Evolutionary conservation across 1,140 invertebrate genomes (phyloP), one percentile per base, ranked within the genome.

Genomic region (Drosophila lini): DNA sequence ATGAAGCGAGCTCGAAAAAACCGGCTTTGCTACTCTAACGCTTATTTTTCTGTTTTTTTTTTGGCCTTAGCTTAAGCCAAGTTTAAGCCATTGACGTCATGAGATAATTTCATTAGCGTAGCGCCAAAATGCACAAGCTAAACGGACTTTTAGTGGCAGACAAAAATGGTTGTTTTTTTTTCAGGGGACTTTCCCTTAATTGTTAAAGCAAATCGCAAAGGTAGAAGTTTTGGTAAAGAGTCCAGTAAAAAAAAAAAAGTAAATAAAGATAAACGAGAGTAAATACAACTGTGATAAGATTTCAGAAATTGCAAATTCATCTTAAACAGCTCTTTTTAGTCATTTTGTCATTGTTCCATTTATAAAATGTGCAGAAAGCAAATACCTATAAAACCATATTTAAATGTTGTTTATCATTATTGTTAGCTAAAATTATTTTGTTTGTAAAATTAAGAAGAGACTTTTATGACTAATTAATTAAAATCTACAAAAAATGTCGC

Each of bases 1-100:
- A 63, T 34, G 74, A 68, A 76, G 31, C 70, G 52, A 75, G 52
- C 47, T 57, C 57, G 8, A 25, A 28, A 83, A 85, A 85, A 77
- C 80, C 76, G 80, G 83, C 74, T 81, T 78, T 45, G 68, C 70
- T 32, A 68, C 67, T 65, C 32, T n/a, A 47, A 31, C n/a, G 45
- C 40, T 55, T 28, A 10, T 31, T 45, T 60, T 36, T 34, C 1
- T 53, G 4, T n/a, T 5, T 53, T 36, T 53, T 52, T 22, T 7
- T 48, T 25, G 62, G 69, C 69, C 69, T 42, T 48, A 59, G 36
- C 69, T 53, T 63, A 28, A 58, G 65, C 48, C 61, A 62, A 70
- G 50, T 68, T 75, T 50, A 71, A 78, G 58, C 57, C 32, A 83
- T 68, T 83, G 80, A 83, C 80, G 80, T 83, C 80, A 83, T 42